phyloP scores from a whole-genome alignment of 1,140 invertebrate species.

The Cepaea nemoralis region DNA sequence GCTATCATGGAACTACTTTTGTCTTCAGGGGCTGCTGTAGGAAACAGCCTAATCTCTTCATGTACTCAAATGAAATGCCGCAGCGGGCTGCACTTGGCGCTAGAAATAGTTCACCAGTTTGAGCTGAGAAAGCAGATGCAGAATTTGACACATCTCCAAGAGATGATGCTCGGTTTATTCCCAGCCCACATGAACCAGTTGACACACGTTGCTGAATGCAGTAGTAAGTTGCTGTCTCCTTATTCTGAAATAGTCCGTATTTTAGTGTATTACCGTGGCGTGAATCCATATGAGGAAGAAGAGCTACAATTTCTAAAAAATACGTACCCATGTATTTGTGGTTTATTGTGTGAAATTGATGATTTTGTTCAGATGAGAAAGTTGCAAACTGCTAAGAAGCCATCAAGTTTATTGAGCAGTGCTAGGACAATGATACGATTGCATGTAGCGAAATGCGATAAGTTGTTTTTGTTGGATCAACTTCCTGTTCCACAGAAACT shows the following conservation, averaged over 20 bases:
- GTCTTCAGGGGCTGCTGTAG: neutral
- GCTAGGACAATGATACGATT: slow-evolving; percentile 2
- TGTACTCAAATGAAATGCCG: neutral
- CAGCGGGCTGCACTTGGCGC: neutral
- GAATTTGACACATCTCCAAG: neutral
- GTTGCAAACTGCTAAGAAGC: neutral
- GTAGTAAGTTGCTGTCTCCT: neutral
- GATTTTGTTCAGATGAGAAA: neutral
- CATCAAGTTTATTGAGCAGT: neutral
- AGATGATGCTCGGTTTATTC: neutral
- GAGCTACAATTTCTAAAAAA: neutral
- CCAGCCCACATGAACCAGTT: neutral
- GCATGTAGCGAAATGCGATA: neutral
- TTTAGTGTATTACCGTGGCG: neutral
- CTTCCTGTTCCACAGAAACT: slow-evolving; percentile 31
- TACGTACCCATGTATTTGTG: neutral
- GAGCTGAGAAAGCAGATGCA: neutral
- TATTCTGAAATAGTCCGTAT: slow-evolving; percentile 23
- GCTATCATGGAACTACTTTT: slow-evolving; percentile 26
- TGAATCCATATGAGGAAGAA: neutral
- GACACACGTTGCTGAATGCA: neutral
- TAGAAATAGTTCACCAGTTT: slow-evolving; percentile 10
- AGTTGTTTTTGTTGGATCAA: neutral
- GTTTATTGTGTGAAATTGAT: slow-evolving; percentile 8
- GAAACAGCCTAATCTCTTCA: neutral